Base-by-base conservation (phyloP, 2,888 invertebrate species). In the Lithophane leautieri region DNA sequence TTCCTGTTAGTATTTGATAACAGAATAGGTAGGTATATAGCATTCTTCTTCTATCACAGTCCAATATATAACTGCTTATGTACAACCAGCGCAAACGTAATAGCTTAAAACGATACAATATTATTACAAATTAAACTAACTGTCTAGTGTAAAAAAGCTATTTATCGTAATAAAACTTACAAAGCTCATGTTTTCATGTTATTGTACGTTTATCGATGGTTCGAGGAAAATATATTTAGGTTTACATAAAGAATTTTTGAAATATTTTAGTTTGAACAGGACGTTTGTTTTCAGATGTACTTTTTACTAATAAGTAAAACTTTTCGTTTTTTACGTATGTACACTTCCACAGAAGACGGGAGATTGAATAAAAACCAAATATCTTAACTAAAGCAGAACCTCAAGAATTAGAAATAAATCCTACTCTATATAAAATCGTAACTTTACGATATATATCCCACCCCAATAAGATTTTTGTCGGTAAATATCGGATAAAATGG, bases 121-220 rank as follows among this genome's bases (percentile, higher is more conserved):
- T 76, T 77, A 76, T 79, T 79, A 75, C 34, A 84, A 89, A 87
- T 70, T 74, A 86, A 89, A 86, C 79, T 81, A 89, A 83, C 56
- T 71, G 47, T 78, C 86, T 91, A 90, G 78, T 88, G 91, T 93
- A 93, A 93, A 93, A 92, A 93, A 92, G 93, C 93, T 94, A 93
- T 91, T 90, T 86, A 86, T 88, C 83, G 87, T 91, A 92, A 92
- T 90, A 90, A 91, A 91, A 82, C 88, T 73, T 93, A 93, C 93
- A 89, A 94, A 94, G 94, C 94, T 95, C 94, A 90, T 92, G 89
- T 89, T 91, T 91, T 90, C 83, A 84, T 86, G 86, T 87, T 83
- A 79, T 62, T 61, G 56, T 69, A 77, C 19, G 56, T 73, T 78
- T 56, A 70, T 84, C 83, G 82, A 85, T 82, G 81, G 73, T 81